These are phyloP conservation scores for Peromyscus attwateri DNA, from an alignment of 2,797 vertebrate genomes.

Conservation along the genomic window DNA sequence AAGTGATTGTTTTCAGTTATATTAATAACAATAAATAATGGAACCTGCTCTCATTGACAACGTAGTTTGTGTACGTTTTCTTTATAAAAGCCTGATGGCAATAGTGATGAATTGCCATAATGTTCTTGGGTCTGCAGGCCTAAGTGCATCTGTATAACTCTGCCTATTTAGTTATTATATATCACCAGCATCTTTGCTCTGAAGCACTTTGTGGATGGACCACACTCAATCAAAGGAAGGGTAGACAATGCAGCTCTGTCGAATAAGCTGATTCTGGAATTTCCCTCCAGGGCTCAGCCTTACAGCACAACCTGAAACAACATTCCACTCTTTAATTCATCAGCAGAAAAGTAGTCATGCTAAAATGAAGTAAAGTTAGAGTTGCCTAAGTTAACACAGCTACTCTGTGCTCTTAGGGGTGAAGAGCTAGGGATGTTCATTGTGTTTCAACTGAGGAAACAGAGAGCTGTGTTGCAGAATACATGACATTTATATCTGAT, in stretches of 20 bases:
- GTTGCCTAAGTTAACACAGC: neutral
- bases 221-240: constrained; percentile 63
- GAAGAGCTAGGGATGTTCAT: neutral
- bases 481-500: neutral
- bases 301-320: constrained; percentile 66
- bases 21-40: constrained; percentile 57
- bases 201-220: constrained; percentile 71
- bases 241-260: constrained; percentile 56
- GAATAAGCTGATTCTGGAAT: constrained; percentile 75
- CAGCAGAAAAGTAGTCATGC: constrained; percentile 70
- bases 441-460: constrained; percentile 28
- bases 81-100: constrained; percentile 33
- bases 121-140: neutral
- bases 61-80: neutral
- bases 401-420: neutral
- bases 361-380: constrained; percentile 69
- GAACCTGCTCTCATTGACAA: constrained; percentile 48
- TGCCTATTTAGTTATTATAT: constrained; percentile 69
- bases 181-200: constrained; percentile 51
- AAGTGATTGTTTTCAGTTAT: constrained; percentile 55
- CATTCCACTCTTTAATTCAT: constrained; percentile 76
- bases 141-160: constrained; percentile 31
- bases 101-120: constrained; percentile 19
- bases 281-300: constrained; percentile 69
- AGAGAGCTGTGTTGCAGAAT: neutral